These are phyloP conservation scores for Alcis repandata DNA, from an alignment of 2,888 invertebrate genomes.

Conservation along the genomic window DNA sequence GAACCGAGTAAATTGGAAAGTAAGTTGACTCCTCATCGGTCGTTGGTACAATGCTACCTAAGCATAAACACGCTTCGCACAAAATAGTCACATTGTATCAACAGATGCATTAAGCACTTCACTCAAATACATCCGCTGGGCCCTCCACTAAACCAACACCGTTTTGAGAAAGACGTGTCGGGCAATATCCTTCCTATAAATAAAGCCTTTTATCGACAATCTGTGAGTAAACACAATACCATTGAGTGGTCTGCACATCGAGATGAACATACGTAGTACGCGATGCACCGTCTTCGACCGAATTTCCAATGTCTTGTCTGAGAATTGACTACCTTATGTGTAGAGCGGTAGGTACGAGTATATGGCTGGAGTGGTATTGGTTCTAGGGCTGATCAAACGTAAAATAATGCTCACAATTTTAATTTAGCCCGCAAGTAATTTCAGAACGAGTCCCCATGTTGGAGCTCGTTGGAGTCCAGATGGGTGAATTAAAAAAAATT, in stretches of 20 bases:
- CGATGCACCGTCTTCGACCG: constrained; percentile 41
- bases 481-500: too few relatives aligned
- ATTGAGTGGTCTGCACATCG: constrained; percentile 44
- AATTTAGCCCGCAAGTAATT: too few relatives aligned
- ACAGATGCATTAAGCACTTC: constrained; percentile 28
- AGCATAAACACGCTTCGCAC: not conserved
- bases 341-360: constrained; percentile 20
- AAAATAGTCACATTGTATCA: constrained; percentile 16
- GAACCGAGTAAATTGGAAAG: too few relatives aligned
- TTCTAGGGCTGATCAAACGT: constrained; percentile 22
- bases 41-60: not conserved
- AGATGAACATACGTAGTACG: constrained; percentile 36
- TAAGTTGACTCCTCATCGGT: too few relatives aligned
- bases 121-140: constrained; percentile 23
- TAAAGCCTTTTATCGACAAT: constrained; percentile 49
- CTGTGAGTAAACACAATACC: constrained; percentile 49
- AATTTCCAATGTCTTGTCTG: constrained; percentile 46
- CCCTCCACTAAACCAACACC: constrained; percentile 24
- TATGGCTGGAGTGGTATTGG: constrained; percentile 21
- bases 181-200: constrained; percentile 42
- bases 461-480: too few relatives aligned
- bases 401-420: not conserved
- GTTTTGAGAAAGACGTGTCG: constrained; percentile 32
- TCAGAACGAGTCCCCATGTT: too few relatives aligned
- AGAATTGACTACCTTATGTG: constrained; percentile 36